Evolutionary conservation across 2,888 invertebrate species (phyloP), one percentile per base, ranked within the genome.

Genomic region (Lapara coniferarum): DNA sequence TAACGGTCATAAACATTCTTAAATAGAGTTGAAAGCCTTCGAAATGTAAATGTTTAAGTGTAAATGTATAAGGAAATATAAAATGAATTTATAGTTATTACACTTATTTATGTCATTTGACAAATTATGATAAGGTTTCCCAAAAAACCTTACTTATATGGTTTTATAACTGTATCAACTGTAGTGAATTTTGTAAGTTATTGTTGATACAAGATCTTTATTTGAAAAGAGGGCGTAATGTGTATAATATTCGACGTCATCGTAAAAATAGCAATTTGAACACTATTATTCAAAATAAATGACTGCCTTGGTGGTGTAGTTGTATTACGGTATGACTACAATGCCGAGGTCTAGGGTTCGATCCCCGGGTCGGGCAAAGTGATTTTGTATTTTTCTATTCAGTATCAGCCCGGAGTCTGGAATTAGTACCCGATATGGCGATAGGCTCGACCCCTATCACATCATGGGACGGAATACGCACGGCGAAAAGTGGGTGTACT

Each of bases 61-160:
- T 19, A 63, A 49, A 2, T 19, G 46, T 63, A 49, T 49, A 49
- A 63, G 63, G 63, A 63, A 46, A 46, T 63, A 16, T 16, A 25
- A 25, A 25, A 25, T 25, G 2, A 25, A 25, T 25, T 25, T 25
- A 49, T 13, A n/a, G 1, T 63, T 63, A 46, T 49, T 63, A 46
- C 49, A 49, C 19, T 19, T 19, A 63, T 63, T 63, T 19, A 49
- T 19, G 46, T 59, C 46, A 46, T 10, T 7, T 46, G 16, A 59
- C 37, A 44, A 44, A 19, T 12, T 46, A 46, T 73, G 72, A 72
- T 69, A 70, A 69, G 66, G 67, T 67, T 52, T 59, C 69, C 58
- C 19, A 55, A 70, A 69, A 71, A 72, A 68, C 70, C 57, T 58
- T 70, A 71, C 37, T 37, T 37, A 66, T 70, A 70, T 68, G 70